Evolutionary conservation across 2,113 vertebrate genomes (phyloP).

Genomic region (Laticauda laticaudata): DNA sequence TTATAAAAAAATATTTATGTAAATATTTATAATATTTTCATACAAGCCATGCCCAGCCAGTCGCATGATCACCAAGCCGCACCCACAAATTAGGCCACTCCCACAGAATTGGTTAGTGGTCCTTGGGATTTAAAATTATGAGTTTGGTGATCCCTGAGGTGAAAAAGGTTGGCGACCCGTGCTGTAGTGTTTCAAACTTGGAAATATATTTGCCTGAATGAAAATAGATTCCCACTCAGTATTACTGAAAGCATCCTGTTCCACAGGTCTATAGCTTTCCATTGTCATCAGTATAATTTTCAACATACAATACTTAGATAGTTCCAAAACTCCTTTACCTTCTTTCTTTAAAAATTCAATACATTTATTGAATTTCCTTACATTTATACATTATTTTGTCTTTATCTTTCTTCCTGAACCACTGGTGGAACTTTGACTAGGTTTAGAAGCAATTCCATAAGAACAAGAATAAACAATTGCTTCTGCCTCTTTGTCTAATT

Average conservation of each 20-base stretch:
- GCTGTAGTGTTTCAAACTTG: not conserved
- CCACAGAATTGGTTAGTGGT: no score
- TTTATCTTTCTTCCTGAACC: not conserved
- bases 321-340: not conserved
- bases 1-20: no score
- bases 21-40: no score
- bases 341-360: not conserved
- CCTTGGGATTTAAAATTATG: no score
- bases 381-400: not conserved
- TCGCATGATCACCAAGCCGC: no score
- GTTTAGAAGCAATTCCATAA: not conserved
- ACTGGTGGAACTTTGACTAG: fast-evolving
- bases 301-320: not conserved
- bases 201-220: fast-evolving
- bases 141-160: no score
- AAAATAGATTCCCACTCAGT: not conserved
- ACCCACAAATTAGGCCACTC: no score
- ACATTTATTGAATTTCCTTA: not conserved
- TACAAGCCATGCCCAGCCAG: no score
- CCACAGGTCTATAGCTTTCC: not conserved
- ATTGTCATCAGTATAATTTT: not conserved
- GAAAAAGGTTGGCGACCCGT: no score
- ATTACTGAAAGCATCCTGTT: not conserved
- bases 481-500: constrained; percentile 1
- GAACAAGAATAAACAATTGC: not conserved